Percentiles rank a stretch among this genome's conserved stretches.
Evolutionary conservation across 2,888 invertebrate genomes (phyloP).

Genomic region (Ichneumoninae sp.): DNA sequence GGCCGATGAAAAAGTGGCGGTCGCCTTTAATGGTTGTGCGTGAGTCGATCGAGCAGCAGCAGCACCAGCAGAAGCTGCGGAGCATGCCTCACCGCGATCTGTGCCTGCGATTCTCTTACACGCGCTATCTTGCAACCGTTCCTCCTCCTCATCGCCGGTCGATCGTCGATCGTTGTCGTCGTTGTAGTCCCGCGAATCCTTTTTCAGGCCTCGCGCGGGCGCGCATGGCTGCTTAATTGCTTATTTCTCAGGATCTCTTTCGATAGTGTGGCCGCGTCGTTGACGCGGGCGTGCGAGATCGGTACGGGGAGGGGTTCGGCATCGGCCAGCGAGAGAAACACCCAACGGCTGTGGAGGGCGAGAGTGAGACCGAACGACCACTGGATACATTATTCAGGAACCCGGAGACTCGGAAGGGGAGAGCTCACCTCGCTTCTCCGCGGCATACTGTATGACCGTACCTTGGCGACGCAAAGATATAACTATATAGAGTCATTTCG

Average conservation of each 20-base stretch:
- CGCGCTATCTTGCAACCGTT: slow-evolving; percentile 16
- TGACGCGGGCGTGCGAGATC: slow-evolving; percentile 54
- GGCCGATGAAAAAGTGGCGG: slow-evolving; percentile 76
- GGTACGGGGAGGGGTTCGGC: background rate
- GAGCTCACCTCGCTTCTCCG: slow-evolving; percentile 33
- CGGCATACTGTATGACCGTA: background rate
- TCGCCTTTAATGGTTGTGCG: slow-evolving; percentile 77
- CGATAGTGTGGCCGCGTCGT: slow-evolving; percentile 60
- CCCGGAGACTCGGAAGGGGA: slow-evolving; percentile 1
- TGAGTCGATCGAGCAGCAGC: slow-evolving; percentile 49
- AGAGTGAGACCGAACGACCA: slow-evolving; percentile 45
- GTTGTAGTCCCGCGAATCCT: slow-evolving; percentile 70
- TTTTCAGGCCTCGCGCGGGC: slow-evolving; percentile 72
- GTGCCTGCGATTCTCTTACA: slow-evolving; percentile 46
- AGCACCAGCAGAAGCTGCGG: slow-evolving; percentile 7
- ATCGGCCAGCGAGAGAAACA: slow-evolving; percentile 8
- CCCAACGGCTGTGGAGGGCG: slow-evolving; percentile 30
- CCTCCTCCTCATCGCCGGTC: slow-evolving; percentile 23
- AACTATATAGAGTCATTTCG: slow-evolving; percentile 22
- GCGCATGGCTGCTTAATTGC: slow-evolving; percentile 76
- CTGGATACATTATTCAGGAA: slow-evolving; percentile 67
- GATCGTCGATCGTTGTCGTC: slow-evolving; percentile 57
- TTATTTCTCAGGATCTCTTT: slow-evolving; percentile 78
- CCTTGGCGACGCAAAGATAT: background rate
- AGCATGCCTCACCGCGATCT: slow-evolving; percentile 32